Evolutionary conservation across 2,888 invertebrate species (phyloP).

Genomic region (Melolontha melolontha): DNA sequence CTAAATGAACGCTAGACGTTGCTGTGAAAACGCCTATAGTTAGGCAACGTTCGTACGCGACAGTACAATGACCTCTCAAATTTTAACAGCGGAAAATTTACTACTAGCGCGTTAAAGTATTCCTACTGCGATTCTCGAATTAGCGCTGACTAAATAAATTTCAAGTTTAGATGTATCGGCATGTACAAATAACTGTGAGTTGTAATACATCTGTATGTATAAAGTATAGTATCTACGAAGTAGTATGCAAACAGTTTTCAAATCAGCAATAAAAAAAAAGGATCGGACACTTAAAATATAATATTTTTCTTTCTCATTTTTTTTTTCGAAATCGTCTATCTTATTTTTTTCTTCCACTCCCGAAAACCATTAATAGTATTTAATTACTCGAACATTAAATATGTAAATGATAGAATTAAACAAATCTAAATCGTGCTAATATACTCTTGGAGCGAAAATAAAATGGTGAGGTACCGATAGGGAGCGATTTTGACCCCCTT

Average conservation of each 20-base stretch:
- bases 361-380: background rate
- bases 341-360: too few relatives aligned
- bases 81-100: slow-evolving; percentile 34
- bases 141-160: slow-evolving; percentile 32
- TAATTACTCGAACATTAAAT: slow-evolving; percentile 17
- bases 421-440: slow-evolving; percentile 10
- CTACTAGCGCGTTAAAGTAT: slow-evolving; percentile 18
- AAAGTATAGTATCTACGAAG: too few relatives aligned
- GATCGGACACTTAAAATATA: too few relatives aligned
- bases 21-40: slow-evolving; percentile 18
- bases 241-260: too few relatives aligned
- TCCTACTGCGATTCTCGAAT: slow-evolving; percentile 24
- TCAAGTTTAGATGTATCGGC: slow-evolving; percentile 28
- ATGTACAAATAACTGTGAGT: slow-evolving; percentile 16
- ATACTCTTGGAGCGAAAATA: slow-evolving; percentile 10
- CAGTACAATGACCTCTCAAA: slow-evolving; percentile 30
- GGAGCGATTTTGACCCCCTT: slow-evolving; percentile 24
- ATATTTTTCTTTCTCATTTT: too few relatives aligned
- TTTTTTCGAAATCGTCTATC: too few relatives aligned
- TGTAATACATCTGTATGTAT: background rate
- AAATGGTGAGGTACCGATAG: slow-evolving; percentile 24
- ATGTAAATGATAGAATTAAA: slow-evolving; percentile 21
- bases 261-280: too few relatives aligned
- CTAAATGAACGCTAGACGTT: background rate
- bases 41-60: slow-evolving; percentile 25